These are phyloP conservation scores for Willowsia nigromaculata DNA, from an alignment of 2,888 invertebrate species.

Conservation along the genomic window DNA sequence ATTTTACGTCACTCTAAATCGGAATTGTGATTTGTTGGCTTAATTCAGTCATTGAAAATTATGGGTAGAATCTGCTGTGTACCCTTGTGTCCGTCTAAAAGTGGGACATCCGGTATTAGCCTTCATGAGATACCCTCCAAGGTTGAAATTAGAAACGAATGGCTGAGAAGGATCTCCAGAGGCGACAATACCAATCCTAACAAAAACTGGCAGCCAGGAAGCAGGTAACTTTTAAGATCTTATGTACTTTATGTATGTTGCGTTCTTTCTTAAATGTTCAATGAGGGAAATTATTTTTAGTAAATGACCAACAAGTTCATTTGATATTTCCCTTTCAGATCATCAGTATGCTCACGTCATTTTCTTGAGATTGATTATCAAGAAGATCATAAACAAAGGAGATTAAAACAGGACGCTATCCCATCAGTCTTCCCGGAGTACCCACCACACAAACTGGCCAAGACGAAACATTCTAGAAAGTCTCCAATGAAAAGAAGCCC, in stretches of 20 bases:
- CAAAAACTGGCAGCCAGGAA: neutral
- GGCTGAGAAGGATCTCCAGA: slow-evolving; percentile 9
- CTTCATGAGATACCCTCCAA: slow-evolving; percentile 53
- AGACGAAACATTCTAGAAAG: neutral
- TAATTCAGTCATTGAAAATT: too few species aligned
- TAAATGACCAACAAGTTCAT: neutral
- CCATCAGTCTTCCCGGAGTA: slow-evolving; percentile 38
- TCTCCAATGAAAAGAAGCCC: neutral
- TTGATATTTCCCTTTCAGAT: neutral
- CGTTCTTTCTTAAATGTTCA: too few species aligned
- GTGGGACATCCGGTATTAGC: neutral
- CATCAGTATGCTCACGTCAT: slow-evolving; percentile 35
- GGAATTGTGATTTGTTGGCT: too few species aligned
- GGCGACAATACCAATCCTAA: neutral
- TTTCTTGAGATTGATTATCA: slow-evolving; percentile 18
- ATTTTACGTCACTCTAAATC: too few species aligned
- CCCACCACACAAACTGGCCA: neutral
- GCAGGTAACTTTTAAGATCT: neutral
- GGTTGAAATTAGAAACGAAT: neutral
- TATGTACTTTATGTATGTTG: too few species aligned
- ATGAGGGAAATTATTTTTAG: neutral
- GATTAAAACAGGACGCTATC: neutral
- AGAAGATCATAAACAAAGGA: neutral
- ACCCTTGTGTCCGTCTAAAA: slow-evolving; percentile 9
- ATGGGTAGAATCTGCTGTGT: slow-evolving; percentile 31